Evolutionary conservation across 2,888 invertebrate species (phyloP).

Genomic region (Pristionchus japonicus): DNA sequence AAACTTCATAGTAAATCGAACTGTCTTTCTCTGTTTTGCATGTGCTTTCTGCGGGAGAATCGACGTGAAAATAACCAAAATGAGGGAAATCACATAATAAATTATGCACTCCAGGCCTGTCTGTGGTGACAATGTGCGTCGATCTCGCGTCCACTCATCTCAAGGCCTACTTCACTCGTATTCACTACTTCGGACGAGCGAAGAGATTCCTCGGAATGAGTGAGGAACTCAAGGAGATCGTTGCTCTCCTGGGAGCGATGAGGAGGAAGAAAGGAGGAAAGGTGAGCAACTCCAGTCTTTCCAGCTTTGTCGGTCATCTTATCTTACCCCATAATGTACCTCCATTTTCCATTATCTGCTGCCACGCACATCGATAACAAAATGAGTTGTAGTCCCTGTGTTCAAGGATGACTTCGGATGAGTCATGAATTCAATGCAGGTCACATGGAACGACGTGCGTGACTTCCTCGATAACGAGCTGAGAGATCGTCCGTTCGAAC

Average conservation of each 20-base stretch:
- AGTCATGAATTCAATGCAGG: too few species aligned
- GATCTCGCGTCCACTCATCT: conserved; percentile 75
- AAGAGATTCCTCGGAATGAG: conserved; percentile 75
- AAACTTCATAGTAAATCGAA: too few species aligned
- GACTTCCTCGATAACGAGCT: conserved; percentile 75
- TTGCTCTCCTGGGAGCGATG: conserved; percentile 74
- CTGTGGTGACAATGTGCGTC: conserved; percentile 75
- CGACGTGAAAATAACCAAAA: too few species aligned
- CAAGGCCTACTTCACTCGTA: conserved; percentile 75
- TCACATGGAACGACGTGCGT: conserved; percentile 75
- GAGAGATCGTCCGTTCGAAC: conserved; percentile 73
- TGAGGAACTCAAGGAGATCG: conserved; percentile 75
- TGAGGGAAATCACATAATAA: neutral
- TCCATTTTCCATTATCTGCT: too few species aligned
- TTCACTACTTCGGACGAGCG: conserved; percentile 75
- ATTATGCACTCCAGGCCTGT: conserved; percentile 62
- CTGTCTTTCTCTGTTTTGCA: too few species aligned
- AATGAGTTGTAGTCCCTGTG: neutral
- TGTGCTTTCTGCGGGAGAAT: too few species aligned
- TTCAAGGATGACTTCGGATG: too few species aligned
- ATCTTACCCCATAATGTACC: too few species aligned
- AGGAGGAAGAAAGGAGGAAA: conserved; percentile 75
- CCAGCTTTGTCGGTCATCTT: too few species aligned
- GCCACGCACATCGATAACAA: too few species aligned
- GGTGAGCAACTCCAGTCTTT: too few species aligned